Evolutionary conservation across 2,888 invertebrate species (phyloP).

Genomic region (Acanthococcus lagerstroemiae): DNA sequence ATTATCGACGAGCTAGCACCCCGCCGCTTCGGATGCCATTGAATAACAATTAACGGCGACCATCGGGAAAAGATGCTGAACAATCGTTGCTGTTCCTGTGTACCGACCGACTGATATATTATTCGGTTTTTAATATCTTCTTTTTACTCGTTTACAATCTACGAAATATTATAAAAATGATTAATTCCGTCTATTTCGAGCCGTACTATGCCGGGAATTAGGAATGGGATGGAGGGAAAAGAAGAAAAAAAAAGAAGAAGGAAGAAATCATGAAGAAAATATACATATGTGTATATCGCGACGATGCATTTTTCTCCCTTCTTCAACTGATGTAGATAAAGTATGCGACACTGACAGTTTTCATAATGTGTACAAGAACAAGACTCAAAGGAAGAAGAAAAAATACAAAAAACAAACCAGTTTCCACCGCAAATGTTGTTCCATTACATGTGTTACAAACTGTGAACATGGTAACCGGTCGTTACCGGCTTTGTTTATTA

Average conservation of each 20-base stretch:
- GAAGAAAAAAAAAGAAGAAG: not conserved
- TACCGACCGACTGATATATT: no score
- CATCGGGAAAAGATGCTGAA: no score
- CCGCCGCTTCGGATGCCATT: no score
- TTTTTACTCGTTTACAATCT: no score
- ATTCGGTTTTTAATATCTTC: no score
- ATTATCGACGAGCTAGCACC: no score
- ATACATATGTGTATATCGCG: conserved; percentile 15
- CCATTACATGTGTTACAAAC: conserved; percentile 28
- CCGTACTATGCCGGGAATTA: not conserved
- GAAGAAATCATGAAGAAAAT: not conserved
- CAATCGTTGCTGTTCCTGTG: no score
- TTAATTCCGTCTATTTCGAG: conserved; percentile 14
- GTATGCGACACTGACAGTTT: conserved; percentile 27
- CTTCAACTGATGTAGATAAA: conserved; percentile 20
- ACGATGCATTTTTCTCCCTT: conserved; percentile 4
- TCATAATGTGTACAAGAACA: conserved; percentile 22
- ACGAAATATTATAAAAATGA: conserved; percentile 21
- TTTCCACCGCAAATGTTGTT: conserved; percentile 23
- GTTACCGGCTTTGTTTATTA: conserved; percentile 17
- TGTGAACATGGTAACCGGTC: conserved; percentile 26
- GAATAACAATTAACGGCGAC: no score
- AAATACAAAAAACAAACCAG: conserved; percentile 10
- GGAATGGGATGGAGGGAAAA: not conserved
- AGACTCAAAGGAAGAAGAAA: conserved; percentile 8